These are phyloP conservation scores for Syngnathus acus DNA, from an alignment of 2,797 vertebrate species.

Conservation along the genomic window DNA sequence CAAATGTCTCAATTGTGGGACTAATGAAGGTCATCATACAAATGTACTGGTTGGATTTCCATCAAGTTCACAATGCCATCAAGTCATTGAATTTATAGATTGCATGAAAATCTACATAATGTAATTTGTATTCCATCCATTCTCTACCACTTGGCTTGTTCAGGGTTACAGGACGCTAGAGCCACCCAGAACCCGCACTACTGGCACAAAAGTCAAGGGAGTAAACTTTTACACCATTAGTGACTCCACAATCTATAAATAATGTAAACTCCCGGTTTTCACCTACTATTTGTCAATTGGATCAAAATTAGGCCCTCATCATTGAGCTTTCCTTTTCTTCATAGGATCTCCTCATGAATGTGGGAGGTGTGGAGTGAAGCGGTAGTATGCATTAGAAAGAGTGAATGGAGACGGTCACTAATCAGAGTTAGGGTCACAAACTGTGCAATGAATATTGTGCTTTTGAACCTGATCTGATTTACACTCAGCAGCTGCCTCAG, in stretches of 20 bases:
- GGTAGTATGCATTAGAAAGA: too few species aligned
- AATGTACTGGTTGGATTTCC: not conserved
- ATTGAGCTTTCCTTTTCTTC: not conserved
- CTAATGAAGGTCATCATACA: too few species aligned
- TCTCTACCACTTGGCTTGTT: too few species aligned
- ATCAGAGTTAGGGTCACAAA: too few species aligned
- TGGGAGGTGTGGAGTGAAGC: too few species aligned
- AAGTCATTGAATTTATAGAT: too few species aligned
- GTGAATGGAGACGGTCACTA: not conserved
- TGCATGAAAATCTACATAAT: too few species aligned
- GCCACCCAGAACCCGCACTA: not conserved
- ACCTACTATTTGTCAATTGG: not conserved
- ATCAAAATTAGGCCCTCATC: not conserved
- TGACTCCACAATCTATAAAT: not conserved
- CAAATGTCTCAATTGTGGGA: too few species aligned
- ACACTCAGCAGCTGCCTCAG: constrained; percentile 19
- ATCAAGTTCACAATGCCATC: not conserved
- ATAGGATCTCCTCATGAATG: not conserved
- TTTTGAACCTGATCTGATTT: constrained; percentile 16
- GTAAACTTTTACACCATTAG: not conserved
- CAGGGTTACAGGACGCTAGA: too few species aligned
- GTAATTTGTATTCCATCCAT: too few species aligned
- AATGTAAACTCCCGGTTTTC: not conserved
- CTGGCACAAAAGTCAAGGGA: not conserved
- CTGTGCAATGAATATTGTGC: not conserved